Conservation (phyloP, 92 coral and sea anemone genomes). For the Phenganax marumi region DNA sequence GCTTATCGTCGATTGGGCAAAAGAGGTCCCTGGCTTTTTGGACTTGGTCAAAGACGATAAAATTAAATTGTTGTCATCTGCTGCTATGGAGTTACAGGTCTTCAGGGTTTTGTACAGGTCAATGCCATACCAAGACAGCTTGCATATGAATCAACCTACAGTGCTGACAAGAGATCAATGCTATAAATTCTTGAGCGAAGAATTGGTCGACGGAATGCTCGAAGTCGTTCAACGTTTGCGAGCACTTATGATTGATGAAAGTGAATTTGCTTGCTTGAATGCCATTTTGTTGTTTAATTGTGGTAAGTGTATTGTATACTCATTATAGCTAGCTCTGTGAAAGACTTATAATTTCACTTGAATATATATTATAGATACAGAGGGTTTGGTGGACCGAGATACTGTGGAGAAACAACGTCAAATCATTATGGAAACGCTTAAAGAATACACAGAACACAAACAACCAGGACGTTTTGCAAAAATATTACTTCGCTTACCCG, state of each 20-base stretch:
- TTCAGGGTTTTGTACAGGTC: slow-evolving; percentile 87
- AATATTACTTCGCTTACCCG: slow-evolving; percentile 85
- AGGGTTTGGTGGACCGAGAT: slow-evolving; percentile 65
- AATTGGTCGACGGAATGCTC: slow-evolving; percentile 83
- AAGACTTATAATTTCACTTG: not conserved
- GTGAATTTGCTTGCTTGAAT: slow-evolving; percentile 91
- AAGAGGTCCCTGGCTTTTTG: slow-evolving; percentile 83
- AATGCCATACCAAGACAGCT: slow-evolving; percentile 68
- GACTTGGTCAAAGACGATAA: slow-evolving; percentile 71
- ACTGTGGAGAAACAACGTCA: slow-evolving; percentile 72
- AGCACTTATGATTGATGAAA: slow-evolving; percentile 75
- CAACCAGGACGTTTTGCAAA: slow-evolving; percentile 91
- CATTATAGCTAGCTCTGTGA: not conserved
- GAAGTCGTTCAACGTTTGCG: slow-evolving; percentile 84
- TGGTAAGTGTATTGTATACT: slow-evolving; percentile 56
- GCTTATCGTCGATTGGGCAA: slow-evolving; percentile 95
- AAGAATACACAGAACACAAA: slow-evolving; percentile 77
- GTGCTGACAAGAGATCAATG: slow-evolving; percentile 65
- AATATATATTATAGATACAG: slow-evolving; percentile 59
- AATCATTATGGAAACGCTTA: slow-evolving; percentile 73
- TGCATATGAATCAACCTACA: slow-evolving; percentile 79
- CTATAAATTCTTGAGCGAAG: slow-evolving; percentile 72
- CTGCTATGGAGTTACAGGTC: slow-evolving; percentile 90
- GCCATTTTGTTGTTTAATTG: slow-evolving; percentile 86
- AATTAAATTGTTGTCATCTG: slow-evolving; percentile 76